Evolutionary conservation across 2,888 invertebrate genomes (phyloP).

Genomic region (Drosophila neotestacea): DNA sequence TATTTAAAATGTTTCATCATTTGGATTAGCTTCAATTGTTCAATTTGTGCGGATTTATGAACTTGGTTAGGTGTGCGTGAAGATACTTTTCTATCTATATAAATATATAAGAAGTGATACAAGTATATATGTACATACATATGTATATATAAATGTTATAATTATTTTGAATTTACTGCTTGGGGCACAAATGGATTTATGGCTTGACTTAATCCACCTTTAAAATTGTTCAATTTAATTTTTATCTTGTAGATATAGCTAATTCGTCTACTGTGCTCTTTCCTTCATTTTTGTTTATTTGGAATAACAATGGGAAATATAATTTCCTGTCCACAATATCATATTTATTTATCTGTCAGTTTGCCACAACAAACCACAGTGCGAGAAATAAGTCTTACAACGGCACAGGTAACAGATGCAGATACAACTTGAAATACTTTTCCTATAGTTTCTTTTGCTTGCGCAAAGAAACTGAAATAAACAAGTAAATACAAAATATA

Average conservation of each 20-base stretch:
- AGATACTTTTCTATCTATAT: constrained; percentile 1
- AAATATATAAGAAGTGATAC: background rate
- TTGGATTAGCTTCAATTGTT: constrained; percentile 37
- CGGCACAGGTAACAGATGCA: constrained; percentile 32
- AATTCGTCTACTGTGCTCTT: constrained; percentile 6
- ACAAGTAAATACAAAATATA: constrained; percentile 8
- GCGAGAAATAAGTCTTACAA: constrained; percentile 50
- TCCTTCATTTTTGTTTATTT: constrained; percentile 17
- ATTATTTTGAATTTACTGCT: constrained; percentile 63
- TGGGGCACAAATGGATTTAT: constrained; percentile 62
- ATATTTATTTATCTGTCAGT: constrained; percentile 60
- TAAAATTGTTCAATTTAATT: constrained; percentile 65
- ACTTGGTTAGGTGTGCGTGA: constrained; percentile 4
- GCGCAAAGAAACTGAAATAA: background rate
- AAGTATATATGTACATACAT: constrained; percentile 4
- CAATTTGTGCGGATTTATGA: constrained; percentile 22
- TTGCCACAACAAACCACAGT: constrained; percentile 31
- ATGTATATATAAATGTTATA: constrained; percentile 22
- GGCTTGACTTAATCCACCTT: constrained; percentile 79
- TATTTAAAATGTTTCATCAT: constrained; percentile 13
- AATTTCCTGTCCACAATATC: constrained; percentile 69
- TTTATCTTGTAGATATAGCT: constrained; percentile 36
- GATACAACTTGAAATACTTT: constrained; percentile 14
- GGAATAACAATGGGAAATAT: constrained; percentile 52
- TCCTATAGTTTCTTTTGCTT: background rate